A percentile compares a stretch with the other conserved stretches of the same genome.
phyloP scores from a whole-genome alignment of 2,797 vertebrate species.

The Leptoclinus maculatus region DNA sequence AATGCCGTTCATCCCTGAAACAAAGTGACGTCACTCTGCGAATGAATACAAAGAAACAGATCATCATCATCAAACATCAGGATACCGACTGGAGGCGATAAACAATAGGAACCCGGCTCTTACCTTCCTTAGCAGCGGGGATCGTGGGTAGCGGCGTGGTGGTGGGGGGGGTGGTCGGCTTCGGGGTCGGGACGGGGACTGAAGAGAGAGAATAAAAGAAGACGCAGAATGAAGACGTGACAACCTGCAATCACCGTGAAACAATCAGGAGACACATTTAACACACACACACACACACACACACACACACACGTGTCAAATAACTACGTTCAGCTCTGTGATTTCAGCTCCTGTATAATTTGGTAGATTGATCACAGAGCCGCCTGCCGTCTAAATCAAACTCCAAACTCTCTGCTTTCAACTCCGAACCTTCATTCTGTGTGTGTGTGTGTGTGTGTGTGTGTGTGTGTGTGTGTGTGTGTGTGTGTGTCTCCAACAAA shows the following conservation, averaged over 20 bases:
- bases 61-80: not conserved
- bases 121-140: constrained; percentile 93
- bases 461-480: too few species aligned
- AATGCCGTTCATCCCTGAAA: not conserved
- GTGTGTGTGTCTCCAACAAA: too few species aligned
- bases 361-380: constrained; percentile 30
- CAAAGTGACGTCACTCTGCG: not conserved
- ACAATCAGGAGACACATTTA: not conserved
- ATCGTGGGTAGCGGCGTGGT: constrained; percentile 89
- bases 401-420: not conserved
- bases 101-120: not conserved
- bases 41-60: not conserved
- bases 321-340: constrained; percentile 28
- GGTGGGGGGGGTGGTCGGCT: constrained; percentile 85
- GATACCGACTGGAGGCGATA: not conserved
- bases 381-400: constrained; percentile 23
- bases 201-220: not conserved
- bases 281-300: too few species aligned
- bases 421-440: not conserved
- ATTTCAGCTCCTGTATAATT: constrained; percentile 39
- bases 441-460: too few species aligned
- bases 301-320: not conserved
- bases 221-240: constrained; percentile 13
- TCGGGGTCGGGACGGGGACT: constrained; percentile 88
- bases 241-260: constrained; percentile 31